Evolutionary conservation across 2,113 vertebrate genomes (phyloP).

Genomic region (Trochalopteron elliotii): DNA sequence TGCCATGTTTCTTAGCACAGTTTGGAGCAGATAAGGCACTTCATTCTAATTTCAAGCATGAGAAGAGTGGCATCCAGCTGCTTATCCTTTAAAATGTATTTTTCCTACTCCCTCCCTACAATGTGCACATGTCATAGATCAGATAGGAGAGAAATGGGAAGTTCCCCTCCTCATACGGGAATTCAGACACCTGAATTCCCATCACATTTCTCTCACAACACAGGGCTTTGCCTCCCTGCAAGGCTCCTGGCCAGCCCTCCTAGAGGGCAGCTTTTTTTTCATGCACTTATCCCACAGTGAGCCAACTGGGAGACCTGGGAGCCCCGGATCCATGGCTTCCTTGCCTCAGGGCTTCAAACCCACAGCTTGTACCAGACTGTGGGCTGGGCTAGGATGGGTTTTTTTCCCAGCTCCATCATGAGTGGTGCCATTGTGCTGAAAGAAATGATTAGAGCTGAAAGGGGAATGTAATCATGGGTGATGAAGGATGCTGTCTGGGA

Average conservation of each 20-base stretch:
- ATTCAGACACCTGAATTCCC: not conserved
- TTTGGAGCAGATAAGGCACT: not conserved
- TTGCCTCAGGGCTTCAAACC: not conserved
- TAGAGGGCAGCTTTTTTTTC: not conserved
- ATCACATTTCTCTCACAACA: not conserved
- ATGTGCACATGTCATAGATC: not conserved
- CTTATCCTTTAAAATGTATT: not conserved
- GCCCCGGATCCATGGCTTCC: not conserved
- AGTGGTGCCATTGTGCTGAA: slow-evolving; percentile 12
- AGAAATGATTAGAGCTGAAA: not conserved
- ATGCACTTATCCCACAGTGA: not conserved
- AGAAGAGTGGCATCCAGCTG: not conserved
- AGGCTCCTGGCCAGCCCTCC: not conserved
- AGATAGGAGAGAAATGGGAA: not conserved
- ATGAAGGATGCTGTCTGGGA: slow-evolving; percentile 60
- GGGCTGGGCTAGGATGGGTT: not conserved
- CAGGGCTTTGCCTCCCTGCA: not conserved
- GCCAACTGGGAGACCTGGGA: not conserved
- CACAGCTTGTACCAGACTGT: not conserved
- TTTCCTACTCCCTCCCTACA: not conserved
- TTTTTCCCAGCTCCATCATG: not conserved
- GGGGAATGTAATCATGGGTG: slow-evolving; percentile 16
- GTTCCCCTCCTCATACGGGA: not conserved
- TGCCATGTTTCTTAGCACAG: not conserved
- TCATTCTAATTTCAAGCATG: not conserved